Evolutionary conservation across 2,113 vertebrate species (phyloP), one percentile per base, ranked within the genome.

Genomic region (Gasterosteus nipponicus): DNA sequence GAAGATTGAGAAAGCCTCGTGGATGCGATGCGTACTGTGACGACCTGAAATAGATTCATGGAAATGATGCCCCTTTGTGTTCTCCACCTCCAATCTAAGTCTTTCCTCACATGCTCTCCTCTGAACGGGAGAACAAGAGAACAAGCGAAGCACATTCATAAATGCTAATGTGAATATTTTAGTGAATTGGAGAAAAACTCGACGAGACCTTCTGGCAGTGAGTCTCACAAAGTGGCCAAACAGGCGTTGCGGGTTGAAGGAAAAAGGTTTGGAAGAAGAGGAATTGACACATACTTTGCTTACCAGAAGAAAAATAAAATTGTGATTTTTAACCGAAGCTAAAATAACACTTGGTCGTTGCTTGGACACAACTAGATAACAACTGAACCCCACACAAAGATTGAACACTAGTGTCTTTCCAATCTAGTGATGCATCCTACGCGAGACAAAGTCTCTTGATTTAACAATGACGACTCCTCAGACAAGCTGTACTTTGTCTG

Each of bases 401-500:
- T 70, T 35, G 57, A 35, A 46, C 41, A 70, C 47, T 38, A 73
- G 11, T 3, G 5, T 31, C n/a, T 39, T 56, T 68, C 51, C 44
- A 73, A 33, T 80, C 61, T 46, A 22, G 42, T 76, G 69, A 69
- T 59, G 76, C 47, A 72, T 74, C 14, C 42, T 0, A 15, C 22
- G 68, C 73, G 72, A 69, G 18, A 58, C 62, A 53, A 41, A 15
- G 59, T 71, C 35, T 58, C 78, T 49, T 62, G 61, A 65, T 77
- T 73, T 54, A 19, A 72, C 68, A 79, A 67, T 42, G 56, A 75
- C 46, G 60, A 60, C 31, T 42, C 35, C 16, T 75, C 63, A 78
- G 64, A 76, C 69, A 63, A 58, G 58, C 75, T 75, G 39, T 41
- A 54, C 78, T 83, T 77, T 84, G 38, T 80, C 58, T 39, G 61